These are phyloP conservation scores for Anolis sagrei DNA, from an alignment of 2,113 vertebrate genomes.

Conservation along the genomic window DNA sequence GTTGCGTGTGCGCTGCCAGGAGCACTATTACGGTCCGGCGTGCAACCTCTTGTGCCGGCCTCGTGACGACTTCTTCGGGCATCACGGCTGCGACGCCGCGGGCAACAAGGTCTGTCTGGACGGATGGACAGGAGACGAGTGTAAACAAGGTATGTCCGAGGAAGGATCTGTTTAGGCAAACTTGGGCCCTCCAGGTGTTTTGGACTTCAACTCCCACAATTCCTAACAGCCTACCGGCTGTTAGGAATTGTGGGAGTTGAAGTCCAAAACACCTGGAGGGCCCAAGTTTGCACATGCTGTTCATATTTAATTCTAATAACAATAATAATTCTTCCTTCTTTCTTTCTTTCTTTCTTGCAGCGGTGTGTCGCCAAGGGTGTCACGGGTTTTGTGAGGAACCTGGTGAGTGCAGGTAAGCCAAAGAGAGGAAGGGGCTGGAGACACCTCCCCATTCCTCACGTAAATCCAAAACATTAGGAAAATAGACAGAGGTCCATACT, in stretches of 20 bases:
- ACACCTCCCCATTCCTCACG: too few species aligned
- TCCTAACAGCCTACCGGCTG: too few species aligned
- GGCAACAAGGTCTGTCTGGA: constrained; percentile 86
- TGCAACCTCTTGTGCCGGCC: constrained; percentile 81
- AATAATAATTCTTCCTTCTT: not conserved
- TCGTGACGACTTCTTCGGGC: constrained; percentile 81
- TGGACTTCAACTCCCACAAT: too few species aligned
- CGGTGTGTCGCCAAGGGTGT: constrained; percentile 78
- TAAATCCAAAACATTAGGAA: too few species aligned
- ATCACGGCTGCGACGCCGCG: constrained; percentile 81
- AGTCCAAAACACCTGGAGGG: too few species aligned
- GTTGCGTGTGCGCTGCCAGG: constrained; percentile 80
- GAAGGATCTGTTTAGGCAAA: constrained; percentile 41
- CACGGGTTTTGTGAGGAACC: constrained; percentile 77
- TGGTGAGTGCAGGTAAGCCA: constrained; percentile 80
- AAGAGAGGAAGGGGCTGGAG: not conserved
- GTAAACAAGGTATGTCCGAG: constrained; percentile 66
- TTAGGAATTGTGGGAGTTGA: too few species aligned
- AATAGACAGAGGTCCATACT: too few species aligned
- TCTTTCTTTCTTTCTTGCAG: constrained; percentile 60
- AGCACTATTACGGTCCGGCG: constrained; percentile 80
- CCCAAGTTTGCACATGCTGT: too few species aligned
- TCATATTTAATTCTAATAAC: too few species aligned
- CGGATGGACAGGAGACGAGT: constrained; percentile 78
- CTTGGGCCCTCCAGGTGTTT: too few species aligned